Percentiles rank a stretch among this genome's conserved stretches.
phyloP scores from a whole-genome alignment of 1,140 invertebrate species.

The Rhysida immarginata region DNA sequence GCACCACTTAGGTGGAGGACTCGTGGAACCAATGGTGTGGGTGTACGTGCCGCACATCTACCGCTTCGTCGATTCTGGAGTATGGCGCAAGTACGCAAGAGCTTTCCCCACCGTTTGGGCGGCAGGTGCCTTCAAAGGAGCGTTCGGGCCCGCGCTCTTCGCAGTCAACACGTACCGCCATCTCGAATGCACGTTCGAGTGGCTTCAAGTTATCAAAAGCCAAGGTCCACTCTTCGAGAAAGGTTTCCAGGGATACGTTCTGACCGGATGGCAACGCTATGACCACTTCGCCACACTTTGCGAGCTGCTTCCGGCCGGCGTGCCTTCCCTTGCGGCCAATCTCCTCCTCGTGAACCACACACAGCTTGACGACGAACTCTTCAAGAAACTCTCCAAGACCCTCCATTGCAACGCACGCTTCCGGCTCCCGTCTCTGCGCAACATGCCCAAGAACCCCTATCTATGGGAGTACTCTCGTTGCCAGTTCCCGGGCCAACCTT shows the following conservation, averaged over 20 bases:
- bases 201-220: conserved; percentile 38
- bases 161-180: conserved; percentile 35
- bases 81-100: conserved; percentile 28
- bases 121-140: conserved; percentile 41
- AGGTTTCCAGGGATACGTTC: conserved; percentile 36
- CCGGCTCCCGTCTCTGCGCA: conserved; percentile 8
- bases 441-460: conserved; percentile 29
- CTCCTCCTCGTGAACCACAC: not conserved
- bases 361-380: conserved; percentile 10
- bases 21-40: conserved; percentile 31
- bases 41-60: conserved; percentile 26
- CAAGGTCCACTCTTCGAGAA: conserved; percentile 36
- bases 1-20: conserved; percentile 18
- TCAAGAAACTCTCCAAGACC: conserved; percentile 9
- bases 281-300: conserved; percentile 86
- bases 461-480: conserved; percentile 36
- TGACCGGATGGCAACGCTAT: conserved; percentile 59
- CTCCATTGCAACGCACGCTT: conserved; percentile 13
- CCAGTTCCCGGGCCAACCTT: conserved; percentile 18
- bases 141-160: conserved; percentile 26
- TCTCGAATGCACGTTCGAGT: conserved; percentile 33
- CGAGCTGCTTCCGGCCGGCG: conserved; percentile 66
- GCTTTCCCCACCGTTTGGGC: conserved; percentile 38
- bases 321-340: conserved; percentile 47
- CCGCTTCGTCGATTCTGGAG: conserved; percentile 22